Conservation (phyloP, 53 echinoderm and acorn worm species). For the Echinometra lucunter region DNA sequence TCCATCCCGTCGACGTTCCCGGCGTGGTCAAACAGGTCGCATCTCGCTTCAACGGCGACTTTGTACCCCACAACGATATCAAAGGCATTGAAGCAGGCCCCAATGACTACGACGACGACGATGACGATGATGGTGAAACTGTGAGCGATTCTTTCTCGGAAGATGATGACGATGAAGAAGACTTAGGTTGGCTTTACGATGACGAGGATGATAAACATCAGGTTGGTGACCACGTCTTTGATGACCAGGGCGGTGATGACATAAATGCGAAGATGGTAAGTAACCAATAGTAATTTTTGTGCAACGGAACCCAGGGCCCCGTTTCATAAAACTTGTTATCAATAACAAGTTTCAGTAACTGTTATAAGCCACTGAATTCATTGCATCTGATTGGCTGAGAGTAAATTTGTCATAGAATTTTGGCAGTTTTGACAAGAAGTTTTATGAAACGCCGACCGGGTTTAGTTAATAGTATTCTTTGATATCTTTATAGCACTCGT, state of each 20-base stretch:
- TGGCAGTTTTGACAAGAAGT: not conserved
- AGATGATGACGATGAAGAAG: not conserved
- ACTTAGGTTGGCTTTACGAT: not conserved
- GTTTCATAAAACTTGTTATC: no score
- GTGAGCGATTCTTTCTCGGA: not conserved
- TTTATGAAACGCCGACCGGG: no score
- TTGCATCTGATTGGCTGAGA: no score
- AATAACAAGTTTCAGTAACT: no score
- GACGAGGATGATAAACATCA: not conserved
- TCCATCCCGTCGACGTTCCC: not conserved
- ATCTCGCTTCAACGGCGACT: not conserved
- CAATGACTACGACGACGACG: no score
- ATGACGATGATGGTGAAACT: not conserved
- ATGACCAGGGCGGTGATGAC: not conserved
- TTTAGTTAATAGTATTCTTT: no score
- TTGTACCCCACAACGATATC: not conserved
- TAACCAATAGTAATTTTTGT: not conserved
- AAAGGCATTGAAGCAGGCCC: not conserved
- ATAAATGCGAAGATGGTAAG: not conserved
- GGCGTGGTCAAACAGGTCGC: not conserved
- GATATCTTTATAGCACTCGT: no score
- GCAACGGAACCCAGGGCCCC: not conserved
- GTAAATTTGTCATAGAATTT: no score
- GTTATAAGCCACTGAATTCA: no score
- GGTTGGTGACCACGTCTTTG: not conserved